These are phyloP conservation scores for Oncorhynchus kisutch DNA, from an alignment of 2,113 vertebrate genomes.

Conservation along the genomic window DNA sequence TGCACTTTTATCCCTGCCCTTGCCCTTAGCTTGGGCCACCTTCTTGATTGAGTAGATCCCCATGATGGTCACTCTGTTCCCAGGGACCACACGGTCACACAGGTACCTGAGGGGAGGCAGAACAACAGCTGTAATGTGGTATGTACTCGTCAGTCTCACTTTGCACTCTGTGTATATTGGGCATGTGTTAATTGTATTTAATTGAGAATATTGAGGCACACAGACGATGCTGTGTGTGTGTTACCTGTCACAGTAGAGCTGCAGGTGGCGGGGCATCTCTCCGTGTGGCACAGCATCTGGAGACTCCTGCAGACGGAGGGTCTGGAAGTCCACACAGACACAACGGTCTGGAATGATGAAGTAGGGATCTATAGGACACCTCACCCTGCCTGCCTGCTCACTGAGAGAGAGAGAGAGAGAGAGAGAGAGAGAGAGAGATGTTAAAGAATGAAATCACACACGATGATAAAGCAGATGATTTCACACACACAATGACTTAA, in stretches of 20 bases:
- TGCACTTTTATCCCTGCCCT: constrained; percentile 76
- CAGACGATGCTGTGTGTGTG: neutral
- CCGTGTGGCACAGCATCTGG: constrained; percentile 92
- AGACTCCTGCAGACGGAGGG: constrained; percentile 91
- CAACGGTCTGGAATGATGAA: constrained; percentile 97
- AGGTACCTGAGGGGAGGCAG: constrained; percentile 60
- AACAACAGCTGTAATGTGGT: neutral
- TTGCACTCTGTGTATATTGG: neutral
- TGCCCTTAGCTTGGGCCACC: constrained; percentile 74
- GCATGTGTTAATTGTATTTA: neutral
- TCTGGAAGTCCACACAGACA: constrained; percentile 95
- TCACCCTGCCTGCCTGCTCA: constrained; percentile 82
- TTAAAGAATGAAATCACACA: neutral
- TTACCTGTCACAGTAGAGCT: constrained; percentile 94
- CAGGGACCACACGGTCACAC: constrained; percentile 95
- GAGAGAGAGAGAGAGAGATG: neutral
- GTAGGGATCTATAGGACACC: constrained; percentile 92
- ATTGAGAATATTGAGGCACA: neutral
- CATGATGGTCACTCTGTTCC: constrained; percentile 94
- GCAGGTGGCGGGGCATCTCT: constrained; percentile 94
- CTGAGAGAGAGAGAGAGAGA: constrained; percentile 68
- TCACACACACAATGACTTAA: neutral
- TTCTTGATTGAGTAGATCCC: constrained; percentile 98
- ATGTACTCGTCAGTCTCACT: constrained; percentile 85
- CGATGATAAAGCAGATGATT: neutral